Conservation (phyloP, 2,888 invertebrate genomes). For the Tetragonisca angustula region DNA sequence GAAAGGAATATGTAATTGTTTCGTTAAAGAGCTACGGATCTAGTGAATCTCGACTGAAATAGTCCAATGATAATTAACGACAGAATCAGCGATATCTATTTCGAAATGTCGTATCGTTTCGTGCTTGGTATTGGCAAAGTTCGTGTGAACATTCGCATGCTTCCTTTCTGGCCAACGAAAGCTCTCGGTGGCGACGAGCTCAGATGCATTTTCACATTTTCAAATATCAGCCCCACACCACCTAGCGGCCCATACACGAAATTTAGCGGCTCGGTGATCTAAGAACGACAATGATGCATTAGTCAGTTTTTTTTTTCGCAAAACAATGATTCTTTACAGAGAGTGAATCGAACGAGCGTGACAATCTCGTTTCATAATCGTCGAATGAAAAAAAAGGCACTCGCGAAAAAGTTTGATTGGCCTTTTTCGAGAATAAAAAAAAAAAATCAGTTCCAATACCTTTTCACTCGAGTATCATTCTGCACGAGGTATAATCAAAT, state of each 20-base stretch:
- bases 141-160: slow-evolving; percentile 10
- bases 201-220: slow-evolving; percentile 35
- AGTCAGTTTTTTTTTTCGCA: no score
- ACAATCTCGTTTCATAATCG: not conserved
- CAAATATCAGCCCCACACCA: slow-evolving; percentile 13
- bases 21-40: not conserved
- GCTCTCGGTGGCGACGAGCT: slow-evolving; percentile 32
- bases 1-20: not conserved
- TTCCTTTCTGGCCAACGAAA: not conserved
- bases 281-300: not conserved
- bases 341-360: not conserved
- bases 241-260: slow-evolving; percentile 9
- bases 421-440: no score
- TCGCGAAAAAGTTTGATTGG: not conserved
- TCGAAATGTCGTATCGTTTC: not conserved
- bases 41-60: not conserved
- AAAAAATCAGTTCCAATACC: no score
- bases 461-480: no score
- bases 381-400: not conserved
- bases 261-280: not conserved
- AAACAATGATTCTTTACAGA: not conserved
- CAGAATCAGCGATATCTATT: not conserved
- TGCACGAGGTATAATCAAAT: no score
- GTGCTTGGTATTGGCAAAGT: not conserved
- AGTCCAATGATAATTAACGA: not conserved